Conservation (phyloP, 2,113 vertebrate genomes). For the Crotalus helleri region DNA sequence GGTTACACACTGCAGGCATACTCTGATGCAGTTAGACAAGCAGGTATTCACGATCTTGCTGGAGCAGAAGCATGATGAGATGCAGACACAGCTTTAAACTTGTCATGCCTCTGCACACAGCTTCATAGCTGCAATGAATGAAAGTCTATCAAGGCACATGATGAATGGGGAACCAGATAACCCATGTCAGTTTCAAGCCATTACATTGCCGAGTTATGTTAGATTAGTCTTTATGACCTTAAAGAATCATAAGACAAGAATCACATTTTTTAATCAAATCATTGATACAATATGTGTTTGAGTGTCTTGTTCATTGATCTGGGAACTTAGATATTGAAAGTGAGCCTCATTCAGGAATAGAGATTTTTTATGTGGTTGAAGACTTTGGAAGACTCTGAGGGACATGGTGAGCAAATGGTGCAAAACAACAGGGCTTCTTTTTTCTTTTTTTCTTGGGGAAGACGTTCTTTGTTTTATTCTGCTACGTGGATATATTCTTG, state of each 20-base stretch:
- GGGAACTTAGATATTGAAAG: not conserved
- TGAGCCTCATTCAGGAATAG: not conserved
- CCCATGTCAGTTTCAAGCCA: not conserved
- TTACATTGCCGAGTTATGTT: not conserved
- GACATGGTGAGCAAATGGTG: not conserved
- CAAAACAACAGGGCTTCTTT: not conserved
- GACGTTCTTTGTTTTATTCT: not conserved
- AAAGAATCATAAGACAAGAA: not conserved
- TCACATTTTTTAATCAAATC: not conserved
- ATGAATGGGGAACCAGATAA: conserved; percentile 39
- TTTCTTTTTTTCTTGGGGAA: not conserved
- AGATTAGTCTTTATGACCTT: not conserved
- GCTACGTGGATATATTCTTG: not conserved
- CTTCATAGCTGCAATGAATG: conserved; percentile 43
- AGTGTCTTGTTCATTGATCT: not conserved
- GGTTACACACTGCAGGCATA: conserved; percentile 17
- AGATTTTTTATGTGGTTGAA: not conserved
- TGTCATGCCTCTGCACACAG: conserved; percentile 58
- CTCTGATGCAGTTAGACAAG: conserved; percentile 41
- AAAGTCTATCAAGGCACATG: conserved; percentile 42
- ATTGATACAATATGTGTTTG: not conserved
- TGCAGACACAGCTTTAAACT: conserved; percentile 57
- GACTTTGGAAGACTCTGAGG: not conserved
- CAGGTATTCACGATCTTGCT: conserved; percentile 52
- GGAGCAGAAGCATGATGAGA: conserved; percentile 58